Percentiles rank a stretch among this genome's conserved stretches.
Conservation (phyloP, 2,888 invertebrate genomes). For the Caenorhabditis virilis region DNA sequence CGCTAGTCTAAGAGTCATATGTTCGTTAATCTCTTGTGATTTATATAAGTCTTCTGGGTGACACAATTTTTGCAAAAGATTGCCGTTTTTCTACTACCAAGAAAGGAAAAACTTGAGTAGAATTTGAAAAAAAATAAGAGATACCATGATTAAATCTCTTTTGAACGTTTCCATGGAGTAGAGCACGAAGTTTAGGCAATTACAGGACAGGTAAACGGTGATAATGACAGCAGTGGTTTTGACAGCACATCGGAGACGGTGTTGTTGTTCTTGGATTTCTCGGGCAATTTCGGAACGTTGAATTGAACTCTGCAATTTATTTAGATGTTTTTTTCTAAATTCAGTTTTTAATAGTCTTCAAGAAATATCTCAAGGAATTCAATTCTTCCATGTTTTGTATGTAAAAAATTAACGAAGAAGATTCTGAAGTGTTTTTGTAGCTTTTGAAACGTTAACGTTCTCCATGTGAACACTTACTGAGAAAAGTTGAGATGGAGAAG, state of each 20-base stretch:
- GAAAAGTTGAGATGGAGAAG: constrained; percentile 41
- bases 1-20: no score
- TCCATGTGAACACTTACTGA: constrained; percentile 19
- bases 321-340: neutral
- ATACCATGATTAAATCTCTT: constrained; percentile 28
- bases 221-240: constrained; percentile 55
- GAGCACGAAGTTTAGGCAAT: constrained; percentile 50
- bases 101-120: no score
- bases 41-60: no score
- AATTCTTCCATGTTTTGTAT: neutral
- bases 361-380: neutral
- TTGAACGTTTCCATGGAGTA: constrained; percentile 50
- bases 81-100: no score
- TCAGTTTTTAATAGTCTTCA: no score
- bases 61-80: no score
- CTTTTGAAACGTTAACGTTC: neutral
- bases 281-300: constrained; percentile 25
- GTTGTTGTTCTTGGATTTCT: constrained; percentile 45
- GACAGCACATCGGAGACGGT: constrained; percentile 47
- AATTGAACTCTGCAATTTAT: constrained; percentile 28
- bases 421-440: neutral
- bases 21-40: no score
- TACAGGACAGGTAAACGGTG: constrained; percentile 54
- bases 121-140: constrained; percentile 1
- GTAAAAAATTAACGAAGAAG: neutral